Conservation (phyloP, 2,888 invertebrate genomes). For the Drosophila colorata region DNA sequence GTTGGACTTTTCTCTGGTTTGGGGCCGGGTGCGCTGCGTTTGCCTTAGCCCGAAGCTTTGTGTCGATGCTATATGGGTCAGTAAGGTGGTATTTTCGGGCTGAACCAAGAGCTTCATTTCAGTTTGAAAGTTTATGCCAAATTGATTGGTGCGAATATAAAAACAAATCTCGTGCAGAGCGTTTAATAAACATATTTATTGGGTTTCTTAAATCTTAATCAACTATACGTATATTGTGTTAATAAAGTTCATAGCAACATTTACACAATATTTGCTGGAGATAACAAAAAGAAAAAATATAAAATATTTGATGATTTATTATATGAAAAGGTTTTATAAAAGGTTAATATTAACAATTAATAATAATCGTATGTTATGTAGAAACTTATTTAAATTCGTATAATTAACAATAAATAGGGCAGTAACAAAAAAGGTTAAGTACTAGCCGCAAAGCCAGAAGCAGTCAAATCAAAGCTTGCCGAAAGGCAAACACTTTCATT, state of each 20-base stretch:
- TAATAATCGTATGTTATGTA: background rate
- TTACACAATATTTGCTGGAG: background rate
- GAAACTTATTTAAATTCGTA: background rate
- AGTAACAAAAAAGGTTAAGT: background rate
- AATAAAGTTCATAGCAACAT: conserved; percentile 11
- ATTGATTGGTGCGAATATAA: conserved; percentile 63
- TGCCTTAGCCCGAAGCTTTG: conserved; percentile 50
- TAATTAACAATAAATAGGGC: background rate
- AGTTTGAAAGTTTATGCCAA: conserved; percentile 66
- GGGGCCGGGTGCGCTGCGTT: conserved; percentile 28
- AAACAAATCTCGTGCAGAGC: conserved; percentile 64
- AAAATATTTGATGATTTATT: conserved; percentile 4
- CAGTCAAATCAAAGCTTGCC: background rate
- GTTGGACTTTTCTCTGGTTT: conserved; percentile 28
- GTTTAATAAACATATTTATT: conserved; percentile 52
- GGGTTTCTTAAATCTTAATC: conserved; percentile 20
- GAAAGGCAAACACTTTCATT: conserved; percentile 37
- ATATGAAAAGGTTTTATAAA: background rate
- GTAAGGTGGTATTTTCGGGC: conserved; percentile 68
- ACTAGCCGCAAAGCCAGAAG: conserved; percentile 1
- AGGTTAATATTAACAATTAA: background rate
- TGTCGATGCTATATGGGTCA: conserved; percentile 67
- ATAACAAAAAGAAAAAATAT: background rate
- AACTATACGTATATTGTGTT: conserved; percentile 5
- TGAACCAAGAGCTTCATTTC: conserved; percentile 39